These are phyloP conservation scores for Cacatua alba DNA, from an alignment of 2,113 vertebrate genomes.

Conservation along the genomic window DNA sequence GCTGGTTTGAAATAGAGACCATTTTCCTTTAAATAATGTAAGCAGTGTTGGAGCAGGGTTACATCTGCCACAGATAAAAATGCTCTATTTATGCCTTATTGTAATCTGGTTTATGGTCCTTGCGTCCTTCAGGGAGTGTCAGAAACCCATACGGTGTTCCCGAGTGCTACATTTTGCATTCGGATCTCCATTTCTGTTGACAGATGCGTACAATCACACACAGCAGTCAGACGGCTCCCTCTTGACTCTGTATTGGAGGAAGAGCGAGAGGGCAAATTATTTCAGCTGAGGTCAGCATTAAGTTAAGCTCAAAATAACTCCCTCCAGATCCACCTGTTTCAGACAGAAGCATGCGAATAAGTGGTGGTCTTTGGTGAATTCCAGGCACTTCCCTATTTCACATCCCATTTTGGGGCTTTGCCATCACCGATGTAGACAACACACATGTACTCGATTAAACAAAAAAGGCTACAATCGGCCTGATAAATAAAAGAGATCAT, in stretches of 20 bases:
- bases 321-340: conserved; percentile 63
- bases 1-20: neutral
- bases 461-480: neutral
- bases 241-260: conserved; percentile 40
- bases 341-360: neutral
- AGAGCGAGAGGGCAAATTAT: conserved; percentile 32
- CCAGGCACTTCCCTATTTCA: conserved; percentile 17
- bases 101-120: conserved; percentile 60
- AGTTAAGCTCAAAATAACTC: conserved; percentile 49
- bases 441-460: neutral
- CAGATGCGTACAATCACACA: conserved; percentile 56
- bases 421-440: neutral
- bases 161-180: conserved; percentile 22
- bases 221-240: conserved; percentile 55
- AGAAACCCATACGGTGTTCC: neutral
- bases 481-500: neutral
- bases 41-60: neutral
- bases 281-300: conserved; percentile 61
- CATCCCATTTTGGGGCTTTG: conserved; percentile 6
- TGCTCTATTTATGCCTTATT: conserved; percentile 57
- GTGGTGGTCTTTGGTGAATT: neutral
- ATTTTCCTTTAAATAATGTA: neutral
- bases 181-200: conserved; percentile 30
- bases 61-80: conserved; percentile 50
- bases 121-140: conserved; percentile 22